Conservation (phyloP, 2,797 vertebrate genomes). For the Aphelocoma californica region DNA sequence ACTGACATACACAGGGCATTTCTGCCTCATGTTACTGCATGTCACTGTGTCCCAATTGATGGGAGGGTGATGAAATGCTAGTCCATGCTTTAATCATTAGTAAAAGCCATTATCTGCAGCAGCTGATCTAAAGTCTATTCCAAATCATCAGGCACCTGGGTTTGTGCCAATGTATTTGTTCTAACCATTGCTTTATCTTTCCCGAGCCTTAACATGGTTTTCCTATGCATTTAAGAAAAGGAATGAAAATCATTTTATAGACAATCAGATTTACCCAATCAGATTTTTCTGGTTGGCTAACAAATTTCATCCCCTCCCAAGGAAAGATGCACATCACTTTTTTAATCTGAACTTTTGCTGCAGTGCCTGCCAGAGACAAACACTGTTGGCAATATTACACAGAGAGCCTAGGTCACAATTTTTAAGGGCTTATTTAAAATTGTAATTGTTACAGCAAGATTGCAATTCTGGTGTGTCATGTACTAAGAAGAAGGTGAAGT, state of each 20-base stretch:
- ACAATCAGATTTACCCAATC: not conserved
- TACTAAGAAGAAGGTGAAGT: conserved; percentile 30
- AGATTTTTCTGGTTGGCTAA: not conserved
- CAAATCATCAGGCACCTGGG: conserved; percentile 4
- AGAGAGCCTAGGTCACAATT: not conserved
- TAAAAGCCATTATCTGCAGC: conserved; percentile 56
- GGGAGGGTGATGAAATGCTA: not conserved
- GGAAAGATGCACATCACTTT: not conserved
- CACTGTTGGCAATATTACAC: not conserved
- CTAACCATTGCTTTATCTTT: not conserved
- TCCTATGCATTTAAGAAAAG: not conserved
- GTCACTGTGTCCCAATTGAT: conserved; percentile 27
- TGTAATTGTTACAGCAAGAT: conserved; percentile 6
- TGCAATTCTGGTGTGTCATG: not conserved
- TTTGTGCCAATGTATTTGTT: not conserved
- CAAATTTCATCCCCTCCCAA: not conserved
- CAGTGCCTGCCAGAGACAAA: not conserved
- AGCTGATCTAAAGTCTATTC: not conserved
- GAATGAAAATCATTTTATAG: conserved; percentile 7
- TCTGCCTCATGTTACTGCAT: conserved; percentile 29
- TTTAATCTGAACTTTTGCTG: not conserved
- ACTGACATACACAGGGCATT: rapidly evolving
- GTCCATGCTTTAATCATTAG: conserved; percentile 49
- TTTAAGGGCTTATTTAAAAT: conserved; percentile 31
- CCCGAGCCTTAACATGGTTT: not conserved